Evolutionary conservation across 2,797 vertebrate species (phyloP), one percentile per base, ranked within the genome.

Genomic region (Betta splendens): DNA sequence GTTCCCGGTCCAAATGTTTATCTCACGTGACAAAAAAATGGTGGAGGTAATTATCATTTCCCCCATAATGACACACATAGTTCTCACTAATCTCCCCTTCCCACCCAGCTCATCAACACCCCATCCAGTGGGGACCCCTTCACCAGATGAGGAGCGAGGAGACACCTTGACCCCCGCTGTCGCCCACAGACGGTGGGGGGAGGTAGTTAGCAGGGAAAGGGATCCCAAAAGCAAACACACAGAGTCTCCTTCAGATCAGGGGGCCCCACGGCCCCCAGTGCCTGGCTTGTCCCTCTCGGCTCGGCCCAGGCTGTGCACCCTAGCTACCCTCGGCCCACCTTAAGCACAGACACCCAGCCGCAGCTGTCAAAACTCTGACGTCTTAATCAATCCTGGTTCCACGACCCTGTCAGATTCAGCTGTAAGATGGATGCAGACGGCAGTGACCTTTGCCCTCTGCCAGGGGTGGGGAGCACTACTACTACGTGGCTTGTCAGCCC

Each of bases 311-410:
- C 63, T 73, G 31, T 49, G 67, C 40, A 69, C 68, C 69, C 68
- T 26, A 6, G 55, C 61, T 72, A 75, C 72, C 76, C 66, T 68
- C 71, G 59, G 69, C 72, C 83, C 51, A 73, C 53, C 66, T 74
- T 36, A 1, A 60, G 18, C 49, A 18, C 53, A 52, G 54, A 42
- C 49, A 47, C 29, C 53, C 38, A 51, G 26, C 60, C 64, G 32
- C 84, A 86, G 89, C 90, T 97, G 95, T 96, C 93, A 93, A 90
- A 93, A 89, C 69, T 73, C 89, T 91, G 95, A 98, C 86, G 89
- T 95, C 95, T 97, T 96, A 93, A 98, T 98, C 95, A 96, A 94
- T 95, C 91, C 91, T 91, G 81, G 69, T 77, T 79, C 91, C 89
- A 86, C 91, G 89, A 93, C 89, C 85, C 73, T 75, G 87, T 88